Base-by-base conservation (phyloP, 1,140 invertebrate genomes). In the Matsumurasca onukii region DNA sequence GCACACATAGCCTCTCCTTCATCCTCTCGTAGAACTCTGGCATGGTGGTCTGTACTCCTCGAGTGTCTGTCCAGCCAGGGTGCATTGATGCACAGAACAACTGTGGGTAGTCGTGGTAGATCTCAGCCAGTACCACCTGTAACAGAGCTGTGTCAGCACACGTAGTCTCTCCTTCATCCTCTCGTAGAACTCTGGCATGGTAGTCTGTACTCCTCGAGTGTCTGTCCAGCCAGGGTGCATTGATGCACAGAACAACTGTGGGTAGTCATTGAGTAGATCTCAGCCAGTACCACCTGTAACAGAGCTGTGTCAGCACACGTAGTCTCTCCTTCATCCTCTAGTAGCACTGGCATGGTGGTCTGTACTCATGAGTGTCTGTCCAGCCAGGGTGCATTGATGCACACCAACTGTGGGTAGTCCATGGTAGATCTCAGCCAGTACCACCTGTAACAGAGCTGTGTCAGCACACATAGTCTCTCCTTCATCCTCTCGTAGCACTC, bases 141-240 rank as follows among this genome's bases (percentile, higher is more conserved):
- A n/a, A n/a, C n/a, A 83, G 68, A 1, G 80, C 72, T 12, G 83
- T 84, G 71, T 85, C 83, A n/a, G 81, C 81, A 0, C 83, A 13
- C 83, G 68, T 57, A 85, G 75, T 34, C 74, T 73, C 27, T 78
- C 75, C 72, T 83, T 79, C 78, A 83, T 82, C 72, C 79, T 79
- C 27, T 76, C 75, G 72, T 83, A 79, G 71, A 84, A 84, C 45
- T 77, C 76, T 0, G 82, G 82, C 77, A 84, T 81, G 15, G 82
- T 76, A 22, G 73, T 73, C 55, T 76, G 71, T 22, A 84, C 79
- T 68, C 79, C 66, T 66, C 79, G 78, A 22, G 82, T 84, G 68
- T 83, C 82, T 5, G 80, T 80, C 83, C 83, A 85, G 25, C 83
- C 83, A 3, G 82, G 83, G 72, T 84, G 82, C 81, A 83, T 82